A percentile compares a stretch with the other conserved stretches of the same genome.
phyloP scores from a whole-genome alignment of 2,888 invertebrate species.

The Ormyrus labotus region DNA sequence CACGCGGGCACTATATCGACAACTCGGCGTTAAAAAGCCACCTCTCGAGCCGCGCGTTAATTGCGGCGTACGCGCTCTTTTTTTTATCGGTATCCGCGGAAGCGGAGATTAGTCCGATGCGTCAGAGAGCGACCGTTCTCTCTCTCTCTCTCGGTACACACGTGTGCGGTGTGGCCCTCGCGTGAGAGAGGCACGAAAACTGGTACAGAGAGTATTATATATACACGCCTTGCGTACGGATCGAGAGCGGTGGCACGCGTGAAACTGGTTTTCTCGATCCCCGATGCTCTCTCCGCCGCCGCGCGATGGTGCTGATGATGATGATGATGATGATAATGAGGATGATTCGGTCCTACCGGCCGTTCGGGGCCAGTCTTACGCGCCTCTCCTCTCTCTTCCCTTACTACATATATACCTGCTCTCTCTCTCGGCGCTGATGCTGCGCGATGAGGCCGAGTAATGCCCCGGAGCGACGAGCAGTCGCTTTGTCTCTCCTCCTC shows the following conservation, averaged over 20 bases:
- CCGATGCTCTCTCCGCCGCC: slow-evolving; percentile 20
- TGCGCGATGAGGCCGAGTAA: slow-evolving; percentile 6
- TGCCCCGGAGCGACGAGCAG: slow-evolving; percentile 27
- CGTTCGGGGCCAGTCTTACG: slow-evolving; percentile 37
- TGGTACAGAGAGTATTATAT: slow-evolving; percentile 7
- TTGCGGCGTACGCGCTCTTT: no score
- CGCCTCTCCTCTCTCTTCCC: background rate
- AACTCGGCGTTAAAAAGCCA: no score
- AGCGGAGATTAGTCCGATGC: no score
- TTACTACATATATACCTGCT: slow-evolving; percentile 24
- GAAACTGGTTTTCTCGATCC: slow-evolving; percentile 61
- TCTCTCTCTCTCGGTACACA: background rate
- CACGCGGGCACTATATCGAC: no score
- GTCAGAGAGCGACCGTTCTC: no score
- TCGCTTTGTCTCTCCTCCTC: background rate
- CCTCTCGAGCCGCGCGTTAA: no score
- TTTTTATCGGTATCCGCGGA: no score
- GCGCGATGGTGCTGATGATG: slow-evolving; percentile 46
- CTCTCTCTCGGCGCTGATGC: slow-evolving; percentile 8
- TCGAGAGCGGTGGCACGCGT: slow-evolving; percentile 54
- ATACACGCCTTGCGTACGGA: background rate
- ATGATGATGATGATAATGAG: slow-evolving; percentile 57
- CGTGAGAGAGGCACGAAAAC: slow-evolving; percentile 40
- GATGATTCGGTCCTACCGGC: slow-evolving; percentile 60
- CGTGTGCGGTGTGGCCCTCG: slow-evolving; percentile 12